These are phyloP conservation scores for Pycnomerus fuliginosus DNA, from an alignment of 2,888 invertebrate species.

Conservation along the genomic window DNA sequence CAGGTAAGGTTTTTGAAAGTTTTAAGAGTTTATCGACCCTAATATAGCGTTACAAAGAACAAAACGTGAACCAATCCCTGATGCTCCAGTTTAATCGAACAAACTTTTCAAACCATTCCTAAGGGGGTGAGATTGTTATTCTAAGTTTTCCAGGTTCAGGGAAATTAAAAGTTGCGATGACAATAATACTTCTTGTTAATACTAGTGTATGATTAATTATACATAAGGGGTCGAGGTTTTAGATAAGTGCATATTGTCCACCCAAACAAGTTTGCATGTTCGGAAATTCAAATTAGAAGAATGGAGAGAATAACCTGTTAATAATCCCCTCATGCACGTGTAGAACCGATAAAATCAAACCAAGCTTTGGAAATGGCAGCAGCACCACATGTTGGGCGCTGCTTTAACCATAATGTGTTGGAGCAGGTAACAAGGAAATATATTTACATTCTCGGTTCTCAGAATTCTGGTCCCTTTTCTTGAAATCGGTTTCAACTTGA, in stretches of 20 bases:
- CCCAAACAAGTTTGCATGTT: constrained; percentile 25
- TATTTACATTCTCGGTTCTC: constrained; percentile 20
- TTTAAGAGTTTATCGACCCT: too few relatives aligned
- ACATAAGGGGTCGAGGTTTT: constrained; percentile 21
- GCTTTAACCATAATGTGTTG: constrained; percentile 9
- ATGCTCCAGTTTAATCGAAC: too few relatives aligned
- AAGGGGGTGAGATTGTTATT: too few relatives aligned
- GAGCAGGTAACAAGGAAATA: constrained; percentile 18
- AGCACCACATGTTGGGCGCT: too few relatives aligned
- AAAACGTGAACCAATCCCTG: too few relatives aligned
- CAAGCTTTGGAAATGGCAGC: constrained; percentile 1
- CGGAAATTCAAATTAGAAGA: constrained; percentile 24
- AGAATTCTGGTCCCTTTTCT: constrained; percentile 24
- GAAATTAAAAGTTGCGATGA: constrained; percentile 14
- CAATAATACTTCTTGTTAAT: constrained; percentile 12
- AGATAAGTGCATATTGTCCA: constrained; percentile 23
- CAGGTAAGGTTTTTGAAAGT: too few relatives aligned
- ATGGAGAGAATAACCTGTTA: constrained; percentile 25
- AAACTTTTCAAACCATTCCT: too few relatives aligned
- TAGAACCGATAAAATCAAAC: constrained; percentile 17
- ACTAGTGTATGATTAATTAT: constrained; percentile 17
- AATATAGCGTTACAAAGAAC: too few relatives aligned
- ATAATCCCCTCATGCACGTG: constrained; percentile 23
- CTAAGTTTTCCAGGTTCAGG: too few relatives aligned
- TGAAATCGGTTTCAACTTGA: constrained; percentile 15